Base-by-base conservation (phyloP, 2,797 vertebrate species). In the Morelia viridis region DNA sequence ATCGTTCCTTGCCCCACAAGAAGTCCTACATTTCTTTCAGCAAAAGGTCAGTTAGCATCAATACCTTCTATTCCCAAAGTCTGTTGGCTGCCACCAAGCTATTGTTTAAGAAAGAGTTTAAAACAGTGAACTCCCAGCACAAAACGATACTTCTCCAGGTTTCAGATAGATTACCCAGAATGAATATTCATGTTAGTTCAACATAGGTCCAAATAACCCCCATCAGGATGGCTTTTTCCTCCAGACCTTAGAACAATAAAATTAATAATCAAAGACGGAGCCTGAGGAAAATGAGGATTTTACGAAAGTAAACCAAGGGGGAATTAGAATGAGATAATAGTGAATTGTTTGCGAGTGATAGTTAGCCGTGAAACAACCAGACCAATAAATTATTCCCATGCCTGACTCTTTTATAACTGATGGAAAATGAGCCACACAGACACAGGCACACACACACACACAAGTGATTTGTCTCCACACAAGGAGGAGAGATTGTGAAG, bases 111-210 rank as follows among this genome's bases (percentile, higher is more conserved):
- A 96, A 96, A 89, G 71, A 93, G 94, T 95, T 94, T 93, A 93
- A 95, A 97, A 96, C 92, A 96, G 93, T 60, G 91, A 96, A 97
- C 90, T 95, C 95, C 35, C 92, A 94, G 95, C 94, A 96, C 92
- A 96, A 91, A 93, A 76, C 91, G 96, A 93, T 94, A 91, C 93
- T 94, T 88, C 95, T 83, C 91, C 94, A 94, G 87, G 93, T 93
- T 89, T 88, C 93, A 89, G 90, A 84, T 91, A 84, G 57, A 89
- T 90, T 96, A 87, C 92, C 89, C 95, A 56, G 93, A 28, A 95
- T 96, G 95, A 97, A 96, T 97, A 97, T 97, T 97, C 94, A 97
- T 96, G 46, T 4, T 41, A 19, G 64, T 94, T 50, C 89, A 28
- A 87, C 96, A 65, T 8, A 85, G 87, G 91, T 85, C 26, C 80